Conservation (phyloP, 1,140 invertebrate genomes). For the Pygmarrhopalites habei region DNA sequence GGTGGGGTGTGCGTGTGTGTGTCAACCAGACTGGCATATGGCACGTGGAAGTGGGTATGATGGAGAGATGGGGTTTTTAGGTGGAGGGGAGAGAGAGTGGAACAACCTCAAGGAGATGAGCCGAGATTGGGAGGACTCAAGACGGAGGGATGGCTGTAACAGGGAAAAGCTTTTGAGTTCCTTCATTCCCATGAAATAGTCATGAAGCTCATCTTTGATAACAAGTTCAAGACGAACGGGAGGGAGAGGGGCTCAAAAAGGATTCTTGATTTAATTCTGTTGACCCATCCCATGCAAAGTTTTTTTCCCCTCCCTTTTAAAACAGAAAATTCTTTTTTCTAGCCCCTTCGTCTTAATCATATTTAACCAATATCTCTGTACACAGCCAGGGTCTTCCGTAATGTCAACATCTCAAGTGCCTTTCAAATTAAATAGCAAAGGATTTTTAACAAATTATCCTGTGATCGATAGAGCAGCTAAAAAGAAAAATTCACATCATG, state of each 20-base stretch:
- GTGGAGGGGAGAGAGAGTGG: too few relatives aligned
- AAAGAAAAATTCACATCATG: too few relatives aligned
- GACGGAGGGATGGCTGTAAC: too few relatives aligned
- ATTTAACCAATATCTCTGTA: conserved; percentile 8
- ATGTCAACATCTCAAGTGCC: conserved; percentile 4
- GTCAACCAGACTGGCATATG: too few relatives aligned
- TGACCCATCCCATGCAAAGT: neutral
- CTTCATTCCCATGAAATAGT: conserved; percentile 11
- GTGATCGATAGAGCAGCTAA: too few relatives aligned
- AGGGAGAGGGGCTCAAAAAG: conserved; percentile 3
- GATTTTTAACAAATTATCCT: too few relatives aligned
- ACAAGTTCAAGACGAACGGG: neutral
- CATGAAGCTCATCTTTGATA: neutral
- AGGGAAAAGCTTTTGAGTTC: conserved; percentile 7
- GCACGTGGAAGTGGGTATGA: too few relatives aligned
- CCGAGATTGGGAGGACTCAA: neutral
- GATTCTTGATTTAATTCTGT: conserved; percentile 14
- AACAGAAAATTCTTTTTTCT: neutral
- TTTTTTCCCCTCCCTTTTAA: neutral
- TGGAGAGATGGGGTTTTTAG: too few relatives aligned
- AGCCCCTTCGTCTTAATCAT: neutral
- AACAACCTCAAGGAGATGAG: neutral
- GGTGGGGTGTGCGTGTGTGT: too few relatives aligned
- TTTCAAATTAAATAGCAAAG: conserved; percentile 8
- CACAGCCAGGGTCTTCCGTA: too few relatives aligned